Conservation (phyloP, 2,888 invertebrate species). For the Crocallis elinguaria region DNA sequence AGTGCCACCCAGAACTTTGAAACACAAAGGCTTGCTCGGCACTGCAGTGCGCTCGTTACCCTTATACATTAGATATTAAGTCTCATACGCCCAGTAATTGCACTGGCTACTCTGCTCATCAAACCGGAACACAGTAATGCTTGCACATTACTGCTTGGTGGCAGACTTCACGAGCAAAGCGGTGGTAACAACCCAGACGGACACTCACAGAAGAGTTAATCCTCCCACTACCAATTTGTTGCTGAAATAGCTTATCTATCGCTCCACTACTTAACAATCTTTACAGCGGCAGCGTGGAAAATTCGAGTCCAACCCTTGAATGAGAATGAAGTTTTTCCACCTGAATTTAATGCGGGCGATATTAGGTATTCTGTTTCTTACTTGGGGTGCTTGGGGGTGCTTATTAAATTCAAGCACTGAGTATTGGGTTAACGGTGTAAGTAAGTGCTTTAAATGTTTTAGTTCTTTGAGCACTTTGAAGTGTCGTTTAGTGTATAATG, state of each 20-base stretch:
- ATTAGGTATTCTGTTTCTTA: conserved; percentile 53
- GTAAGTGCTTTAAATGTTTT: conserved; percentile 44
- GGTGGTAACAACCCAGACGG: no score
- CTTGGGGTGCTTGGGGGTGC: conserved; percentile 20
- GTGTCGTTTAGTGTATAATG: neutral
- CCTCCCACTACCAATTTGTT: no score
- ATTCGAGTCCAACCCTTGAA: conserved; percentile 60
- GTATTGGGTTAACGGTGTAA: conserved; percentile 17
- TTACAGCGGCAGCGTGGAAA: conserved; percentile 43
- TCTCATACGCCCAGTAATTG: no score
- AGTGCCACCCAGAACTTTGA: no score
- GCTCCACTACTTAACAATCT: conserved; percentile 3
- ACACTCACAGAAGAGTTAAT: no score
- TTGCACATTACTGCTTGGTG: no score
- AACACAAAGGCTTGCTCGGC: no score
- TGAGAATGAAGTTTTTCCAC: conserved; percentile 69
- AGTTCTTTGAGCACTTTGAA: conserved; percentile 37
- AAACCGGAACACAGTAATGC: no score
- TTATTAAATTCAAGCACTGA: conserved; percentile 27
- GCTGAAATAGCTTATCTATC: neutral
- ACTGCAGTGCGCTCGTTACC: no score
- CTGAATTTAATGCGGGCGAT: conserved; percentile 43
- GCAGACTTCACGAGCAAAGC: no score
- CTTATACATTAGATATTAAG: no score
- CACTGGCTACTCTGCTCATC: no score